Percentiles rank a stretch among this genome's conserved stretches.
These are phyloP conservation scores for Rhinichthys klamathensis DNA, from an alignment of 2,113 vertebrate genomes.

Conservation along the genomic window DNA sequence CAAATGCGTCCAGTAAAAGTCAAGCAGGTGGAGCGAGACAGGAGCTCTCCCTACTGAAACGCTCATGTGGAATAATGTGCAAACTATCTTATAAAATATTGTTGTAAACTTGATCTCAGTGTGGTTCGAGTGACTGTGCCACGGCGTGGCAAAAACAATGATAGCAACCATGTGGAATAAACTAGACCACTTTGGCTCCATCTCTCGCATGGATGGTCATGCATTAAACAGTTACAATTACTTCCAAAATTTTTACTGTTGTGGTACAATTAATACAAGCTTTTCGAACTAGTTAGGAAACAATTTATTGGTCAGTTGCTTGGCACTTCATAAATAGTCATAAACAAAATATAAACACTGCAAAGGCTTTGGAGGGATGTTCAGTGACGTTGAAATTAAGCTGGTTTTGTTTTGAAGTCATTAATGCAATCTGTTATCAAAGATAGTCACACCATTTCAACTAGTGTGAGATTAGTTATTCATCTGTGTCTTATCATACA, in stretches of 20 bases:
- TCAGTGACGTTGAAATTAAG: neutral
- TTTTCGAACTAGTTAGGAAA: constrained; percentile 8
- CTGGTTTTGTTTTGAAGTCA: constrained; percentile 17
- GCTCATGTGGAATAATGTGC: neutral
- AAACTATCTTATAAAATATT: constrained; percentile 30
- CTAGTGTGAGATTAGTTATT: neutral
- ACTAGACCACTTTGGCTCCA: neutral
- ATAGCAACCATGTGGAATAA: constrained; percentile 6
- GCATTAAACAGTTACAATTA: constrained; percentile 32
- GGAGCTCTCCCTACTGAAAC: constrained; percentile 7
- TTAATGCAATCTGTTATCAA: constrained; percentile 4
- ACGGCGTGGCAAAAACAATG: constrained; percentile 19
- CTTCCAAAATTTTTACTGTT: constrained; percentile 36
- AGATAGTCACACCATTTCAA: neutral
- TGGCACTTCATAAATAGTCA: constrained; percentile 44
- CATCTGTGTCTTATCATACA: neutral
- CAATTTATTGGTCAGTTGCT: constrained; percentile 37
- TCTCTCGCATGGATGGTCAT: constrained; percentile 30
- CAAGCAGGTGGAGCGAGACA: constrained; percentile 45
- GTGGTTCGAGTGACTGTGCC: neutral
- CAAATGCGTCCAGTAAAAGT: constrained; percentile 59
- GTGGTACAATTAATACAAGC: constrained; percentile 35
- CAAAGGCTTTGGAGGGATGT: neutral
- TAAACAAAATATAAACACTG: constrained; percentile 26
- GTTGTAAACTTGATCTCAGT: neutral